Base-by-base conservation (phyloP, 1,140 invertebrate genomes). In the Drosophila ironensis region DNA sequence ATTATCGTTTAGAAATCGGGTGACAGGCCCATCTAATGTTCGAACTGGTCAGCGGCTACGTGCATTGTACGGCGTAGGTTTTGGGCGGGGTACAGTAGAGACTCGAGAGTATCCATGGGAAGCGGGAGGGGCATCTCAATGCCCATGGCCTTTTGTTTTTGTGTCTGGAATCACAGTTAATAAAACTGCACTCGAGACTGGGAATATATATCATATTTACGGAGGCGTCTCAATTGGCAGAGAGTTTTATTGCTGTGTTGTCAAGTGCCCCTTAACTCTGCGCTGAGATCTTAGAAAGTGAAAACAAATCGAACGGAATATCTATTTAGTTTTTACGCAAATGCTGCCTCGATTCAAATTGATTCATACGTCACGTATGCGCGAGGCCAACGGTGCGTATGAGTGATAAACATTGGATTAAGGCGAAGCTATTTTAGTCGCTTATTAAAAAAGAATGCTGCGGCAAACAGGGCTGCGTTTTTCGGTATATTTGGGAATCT, bases 1-100 rank as follows among this genome's bases (percentile, higher is more conserved):
- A 69, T 69, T 63, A 69, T 42, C 57, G 28, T 14, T 12, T 33
- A 6, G 30, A 14, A 33, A 33, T 33, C 57, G 42, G 47, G 38
- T 40, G 57, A 25, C 41, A 44, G 14, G 22, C 5, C 30, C 30
- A 44, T 16, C 11, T 17, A 44, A 30, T 53, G 25, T 37, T 33
- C 28, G 22, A 48, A 28, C 9, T 51, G 8, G 8, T 7, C 47
- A 27, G 11, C 22, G 59, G 24, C 41, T 56, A 63, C 59, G 59
- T 63, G 59, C 59, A 46, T 11, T 19, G 12, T 9, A n/a, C 4
- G 33, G 25, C 42, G 42, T 63, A 56, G 30, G 27, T 17, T 30
- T 4, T 16, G 2, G 4, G 4, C n/a, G 11, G n/a, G 4, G 16
- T 37, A 37, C 33, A 37, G 33, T 8, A 14, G n/a, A n/a, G n/a